phyloP scores from a whole-genome alignment of 2,113 vertebrate genomes.

The Rallus limicola region DNA sequence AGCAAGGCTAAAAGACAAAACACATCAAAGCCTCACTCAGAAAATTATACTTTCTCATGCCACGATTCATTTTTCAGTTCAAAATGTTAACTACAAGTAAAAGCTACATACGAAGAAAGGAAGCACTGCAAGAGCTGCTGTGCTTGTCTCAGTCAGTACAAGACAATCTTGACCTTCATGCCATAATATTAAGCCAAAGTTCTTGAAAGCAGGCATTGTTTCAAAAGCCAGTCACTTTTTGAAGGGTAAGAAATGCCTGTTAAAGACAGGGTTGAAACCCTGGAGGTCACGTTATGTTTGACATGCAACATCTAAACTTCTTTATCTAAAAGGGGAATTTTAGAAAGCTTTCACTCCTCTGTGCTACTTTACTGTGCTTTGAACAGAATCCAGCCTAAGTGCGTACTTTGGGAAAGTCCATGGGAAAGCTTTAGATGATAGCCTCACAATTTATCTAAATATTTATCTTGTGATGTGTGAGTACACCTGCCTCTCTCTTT shows the following conservation, averaged over 20 bases:
- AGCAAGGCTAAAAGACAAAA: not conserved
- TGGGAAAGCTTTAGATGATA: slow-evolving; percentile 10
- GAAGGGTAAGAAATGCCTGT: not conserved
- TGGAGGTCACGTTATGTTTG: not conserved
- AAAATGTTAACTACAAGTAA: slow-evolving; percentile 1
- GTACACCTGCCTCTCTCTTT: not conserved
- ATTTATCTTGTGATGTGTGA: not conserved
- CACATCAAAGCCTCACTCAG: not conserved
- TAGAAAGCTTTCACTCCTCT: not conserved
- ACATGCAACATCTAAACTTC: slow-evolving; percentile 38
- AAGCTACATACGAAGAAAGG: not conserved
- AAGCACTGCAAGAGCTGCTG: not conserved
- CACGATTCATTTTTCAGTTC: not conserved
- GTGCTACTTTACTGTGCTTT: slow-evolving; percentile 6
- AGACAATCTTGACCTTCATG: slow-evolving; percentile 18
- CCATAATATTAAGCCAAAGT: not conserved
- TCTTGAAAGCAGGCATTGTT: slow-evolving; percentile 39
- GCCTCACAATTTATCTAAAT: not conserved
- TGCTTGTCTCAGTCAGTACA: not conserved
- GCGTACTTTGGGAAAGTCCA: not conserved
- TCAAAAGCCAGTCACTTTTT: slow-evolving; percentile 14
- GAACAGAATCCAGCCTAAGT: not conserved
- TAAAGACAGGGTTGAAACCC: not conserved
- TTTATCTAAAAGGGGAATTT: slow-evolving; percentile 18
- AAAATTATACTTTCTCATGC: not conserved